These are phyloP conservation scores for Prionailurus viverrinus DNA, from an alignment of 2,113 vertebrate genomes.

Conservation along the genomic window DNA sequence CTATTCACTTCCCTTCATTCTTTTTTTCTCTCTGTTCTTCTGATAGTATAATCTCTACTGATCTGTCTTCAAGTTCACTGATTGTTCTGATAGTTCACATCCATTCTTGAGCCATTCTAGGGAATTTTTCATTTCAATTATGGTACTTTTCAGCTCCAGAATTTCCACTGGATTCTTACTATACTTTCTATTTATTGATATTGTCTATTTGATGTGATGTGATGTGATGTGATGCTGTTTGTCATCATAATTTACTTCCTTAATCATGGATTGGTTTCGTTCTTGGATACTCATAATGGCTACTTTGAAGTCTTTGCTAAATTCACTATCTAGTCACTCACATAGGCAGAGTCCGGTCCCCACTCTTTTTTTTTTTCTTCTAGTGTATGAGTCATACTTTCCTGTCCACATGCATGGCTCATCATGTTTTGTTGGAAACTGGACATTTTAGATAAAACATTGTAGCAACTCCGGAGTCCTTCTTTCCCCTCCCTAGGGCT, in stretches of 20 bases:
- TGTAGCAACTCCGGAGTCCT: background rate
- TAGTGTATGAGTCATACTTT: background rate
- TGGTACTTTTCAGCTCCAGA: background rate
- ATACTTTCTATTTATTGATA: background rate
- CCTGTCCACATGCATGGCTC: background rate
- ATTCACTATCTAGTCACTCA: background rate
- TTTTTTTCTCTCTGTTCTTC: background rate
- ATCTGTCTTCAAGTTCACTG: background rate
- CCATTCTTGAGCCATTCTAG: background rate
- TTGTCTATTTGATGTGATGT: background rate
- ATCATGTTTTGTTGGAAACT: background rate
- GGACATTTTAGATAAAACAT: background rate
- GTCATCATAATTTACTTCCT: background rate
- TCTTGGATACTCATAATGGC: background rate
- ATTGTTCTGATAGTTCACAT: background rate
- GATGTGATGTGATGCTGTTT: background rate
- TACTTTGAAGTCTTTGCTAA: background rate
- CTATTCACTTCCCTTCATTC: background rate
- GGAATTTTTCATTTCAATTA: background rate
- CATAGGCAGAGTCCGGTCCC: background rate
- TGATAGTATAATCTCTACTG: background rate
- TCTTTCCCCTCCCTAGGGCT: background rate
- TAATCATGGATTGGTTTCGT: background rate
- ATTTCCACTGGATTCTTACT: background rate
- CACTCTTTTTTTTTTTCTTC: background rate